These are phyloP conservation scores for Eonycteris spelaea DNA, from an alignment of 2,113 vertebrate species.

Conservation along the genomic window DNA sequence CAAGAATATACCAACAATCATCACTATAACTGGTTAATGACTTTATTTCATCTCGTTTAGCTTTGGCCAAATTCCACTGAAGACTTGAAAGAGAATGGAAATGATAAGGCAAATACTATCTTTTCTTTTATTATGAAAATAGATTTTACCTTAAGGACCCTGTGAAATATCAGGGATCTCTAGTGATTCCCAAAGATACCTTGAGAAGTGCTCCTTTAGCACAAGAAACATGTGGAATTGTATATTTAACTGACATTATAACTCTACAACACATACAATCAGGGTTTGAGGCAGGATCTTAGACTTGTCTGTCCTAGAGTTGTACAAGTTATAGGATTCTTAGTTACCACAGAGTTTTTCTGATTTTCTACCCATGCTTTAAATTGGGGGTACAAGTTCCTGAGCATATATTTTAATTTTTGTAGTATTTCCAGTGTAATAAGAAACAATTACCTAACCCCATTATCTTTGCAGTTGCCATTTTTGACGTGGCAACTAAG, in stretches of 20 bases:
- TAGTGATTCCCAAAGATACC: neutral
- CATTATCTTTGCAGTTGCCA: neutral
- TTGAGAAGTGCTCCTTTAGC: neutral
- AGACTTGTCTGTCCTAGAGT: neutral
- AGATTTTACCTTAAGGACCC: neutral
- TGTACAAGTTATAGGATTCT: neutral
- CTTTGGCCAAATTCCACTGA: neutral
- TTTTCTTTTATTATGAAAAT: neutral
- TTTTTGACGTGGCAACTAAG: neutral
- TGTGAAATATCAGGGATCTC: neutral
- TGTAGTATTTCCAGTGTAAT: neutral
- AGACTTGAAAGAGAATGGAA: neutral
- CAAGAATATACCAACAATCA: neutral
- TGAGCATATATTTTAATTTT: neutral
- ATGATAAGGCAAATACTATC: neutral
- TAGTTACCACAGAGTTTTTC: neutral
- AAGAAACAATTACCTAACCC: neutral
- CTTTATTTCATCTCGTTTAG: neutral
- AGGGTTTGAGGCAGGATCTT: neutral
- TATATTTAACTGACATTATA: neutral
- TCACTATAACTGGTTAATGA: neutral
- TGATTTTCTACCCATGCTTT: neutral
- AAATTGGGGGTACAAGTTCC: neutral
- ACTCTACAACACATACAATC: neutral
- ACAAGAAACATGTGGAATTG: neutral